Evolutionary conservation across 1,140 invertebrate genomes (phyloP), one percentile per base, ranked within the genome.

Genomic region (Trichomalopsis sarcophagae): DNA sequence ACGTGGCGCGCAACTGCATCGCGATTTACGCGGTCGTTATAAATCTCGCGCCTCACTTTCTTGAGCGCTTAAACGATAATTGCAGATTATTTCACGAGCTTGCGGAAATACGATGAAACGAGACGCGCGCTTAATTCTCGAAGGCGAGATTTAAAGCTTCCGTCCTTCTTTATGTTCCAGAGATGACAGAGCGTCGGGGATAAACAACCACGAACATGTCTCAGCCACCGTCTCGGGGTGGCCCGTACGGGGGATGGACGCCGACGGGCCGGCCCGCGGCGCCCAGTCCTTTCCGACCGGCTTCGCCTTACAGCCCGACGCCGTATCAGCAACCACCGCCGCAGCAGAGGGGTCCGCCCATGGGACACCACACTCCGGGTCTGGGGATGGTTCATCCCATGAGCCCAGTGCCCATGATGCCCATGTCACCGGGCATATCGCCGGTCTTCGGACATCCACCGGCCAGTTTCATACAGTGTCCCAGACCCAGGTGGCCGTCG

Each of bases 401-500:
- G 89, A 93, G 92, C 77, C 93, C 92, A 2, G 91, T 93, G 7
- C 91, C 92, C 6, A 92, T 93, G 14, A 90, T 92, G 88, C 92
- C 91, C 7, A 91, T 93, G 73, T 93, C 91, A 13, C 92, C 91
- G 13, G 91, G 90, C n/a, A 91, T 92, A 86, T 93, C 91, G 68
- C 92, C 92, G 9, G 89, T 92, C 47, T 91, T 92, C 79, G 91
- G 92, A 17, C 89, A 89, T 47, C 87, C 91, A 0, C 88, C 92
- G 4, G 87, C 91, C 0, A 90, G 92, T 36, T 94, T 90, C 84
- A 93, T 94, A 44, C 94, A 94, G 30, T 95, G 95, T 87, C 95
- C 95, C 3, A 92, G 95, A 87, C 95, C 95, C 10, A 92, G 95
- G 78, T 96, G 95, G 95, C 94, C 94, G 14, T 91, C 92, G 17